A percentile compares a stretch with the other conserved stretches of the same genome.
Conservation (phyloP, 2,113 vertebrate genomes). For the Tichodroma muraria region DNA sequence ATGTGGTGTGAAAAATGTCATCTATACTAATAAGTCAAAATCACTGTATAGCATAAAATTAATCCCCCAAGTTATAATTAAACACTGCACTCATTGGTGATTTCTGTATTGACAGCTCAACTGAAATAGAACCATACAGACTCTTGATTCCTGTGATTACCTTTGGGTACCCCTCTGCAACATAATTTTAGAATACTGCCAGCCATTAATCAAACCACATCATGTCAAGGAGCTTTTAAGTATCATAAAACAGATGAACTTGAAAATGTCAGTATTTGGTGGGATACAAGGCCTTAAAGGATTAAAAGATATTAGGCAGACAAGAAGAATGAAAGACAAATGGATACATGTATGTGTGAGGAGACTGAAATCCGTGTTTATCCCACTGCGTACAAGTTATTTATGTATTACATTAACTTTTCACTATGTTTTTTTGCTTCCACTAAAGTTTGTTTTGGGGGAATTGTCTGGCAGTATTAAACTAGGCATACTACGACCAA, state of each 20-base stretch:
- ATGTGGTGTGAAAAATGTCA: not conserved
- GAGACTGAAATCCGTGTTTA: not conserved
- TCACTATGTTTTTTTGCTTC: not conserved
- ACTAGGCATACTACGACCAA: slow-evolving; percentile 23
- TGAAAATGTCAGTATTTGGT: not conserved
- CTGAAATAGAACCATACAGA: not conserved
- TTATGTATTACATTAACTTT: not conserved
- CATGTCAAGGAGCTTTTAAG: not conserved
- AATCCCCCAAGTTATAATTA: not conserved
- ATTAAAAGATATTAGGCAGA: not conserved
- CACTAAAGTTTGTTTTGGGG: not conserved
- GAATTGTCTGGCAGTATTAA: not conserved
- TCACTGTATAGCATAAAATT: not conserved
- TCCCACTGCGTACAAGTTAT: not conserved
- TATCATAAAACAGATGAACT: not conserved
- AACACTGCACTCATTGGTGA: not conserved
- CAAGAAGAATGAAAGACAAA: not conserved
- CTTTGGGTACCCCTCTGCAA: not conserved
- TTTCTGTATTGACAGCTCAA: not conserved
- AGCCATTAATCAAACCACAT: slow-evolving; percentile 3
- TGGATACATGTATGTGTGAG: not conserved
- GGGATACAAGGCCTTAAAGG: not conserved
- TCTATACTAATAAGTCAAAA: not conserved
- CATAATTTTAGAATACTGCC: not conserved
- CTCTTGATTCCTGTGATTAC: not conserved